These are phyloP conservation scores for Molothrus aeneus DNA, from an alignment of 2,797 vertebrate genomes.

Conservation along the genomic window DNA sequence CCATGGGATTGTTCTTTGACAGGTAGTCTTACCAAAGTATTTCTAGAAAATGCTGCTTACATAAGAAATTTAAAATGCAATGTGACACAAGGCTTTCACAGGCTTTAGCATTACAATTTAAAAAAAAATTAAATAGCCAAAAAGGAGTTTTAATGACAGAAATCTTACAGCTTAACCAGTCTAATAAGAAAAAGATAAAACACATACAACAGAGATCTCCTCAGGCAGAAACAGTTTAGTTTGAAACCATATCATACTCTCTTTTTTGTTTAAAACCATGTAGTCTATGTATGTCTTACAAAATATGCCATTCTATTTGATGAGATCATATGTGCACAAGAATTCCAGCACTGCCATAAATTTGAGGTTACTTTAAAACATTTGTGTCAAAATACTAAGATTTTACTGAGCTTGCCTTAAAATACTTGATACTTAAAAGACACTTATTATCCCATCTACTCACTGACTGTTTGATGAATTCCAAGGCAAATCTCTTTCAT, in stretches of 20 bases:
- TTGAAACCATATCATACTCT: background rate
- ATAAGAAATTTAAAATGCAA: background rate
- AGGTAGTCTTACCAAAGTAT: background rate
- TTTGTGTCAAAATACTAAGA: background rate
- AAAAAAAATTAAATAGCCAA: background rate
- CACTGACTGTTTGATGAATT: background rate
- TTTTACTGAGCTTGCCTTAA: background rate
- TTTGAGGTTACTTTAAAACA: background rate
- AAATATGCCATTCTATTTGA: background rate
- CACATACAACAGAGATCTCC: background rate
- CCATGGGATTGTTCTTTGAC: background rate
- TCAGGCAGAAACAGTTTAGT: background rate
- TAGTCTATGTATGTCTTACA: background rate
- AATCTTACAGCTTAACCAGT: background rate
- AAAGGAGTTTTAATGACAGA: background rate
- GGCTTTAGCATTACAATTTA: background rate
- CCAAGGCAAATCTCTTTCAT: background rate
- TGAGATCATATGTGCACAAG: background rate
- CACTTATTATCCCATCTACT: background rate
- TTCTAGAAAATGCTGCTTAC: background rate
- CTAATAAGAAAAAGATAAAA: background rate
- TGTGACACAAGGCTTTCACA: background rate
- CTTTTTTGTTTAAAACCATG: background rate
- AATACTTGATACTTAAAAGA: background rate
- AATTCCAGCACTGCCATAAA: background rate